A percentile compares a stretch with the other conserved stretches of the same genome.
phyloP scores from a whole-genome alignment of 2,113 vertebrate species.

The Hoplias malabaricus region DNA sequence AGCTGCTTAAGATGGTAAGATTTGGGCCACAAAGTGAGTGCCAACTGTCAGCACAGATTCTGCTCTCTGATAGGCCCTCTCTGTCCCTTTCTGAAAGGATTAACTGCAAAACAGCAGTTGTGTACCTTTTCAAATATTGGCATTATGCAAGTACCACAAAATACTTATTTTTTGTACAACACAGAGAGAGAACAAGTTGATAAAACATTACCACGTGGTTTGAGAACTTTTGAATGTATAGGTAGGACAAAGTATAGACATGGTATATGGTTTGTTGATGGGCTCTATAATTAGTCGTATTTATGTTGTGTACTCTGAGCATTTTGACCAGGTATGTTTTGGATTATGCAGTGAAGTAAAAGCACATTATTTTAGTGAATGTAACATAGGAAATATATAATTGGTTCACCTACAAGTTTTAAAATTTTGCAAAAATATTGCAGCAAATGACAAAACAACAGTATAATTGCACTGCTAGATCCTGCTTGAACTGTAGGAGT shows the following conservation, averaged over 20 bases:
- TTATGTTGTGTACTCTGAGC: too few relatives aligned
- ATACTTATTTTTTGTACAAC: neutral
- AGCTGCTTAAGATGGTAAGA: neutral
- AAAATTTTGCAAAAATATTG: too few relatives aligned
- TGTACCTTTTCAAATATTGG: neutral
- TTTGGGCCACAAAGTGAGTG: neutral
- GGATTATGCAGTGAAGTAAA: too few relatives aligned
- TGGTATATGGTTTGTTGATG: too few relatives aligned
- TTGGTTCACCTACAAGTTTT: too few relatives aligned
- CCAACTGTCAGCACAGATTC: neutral
- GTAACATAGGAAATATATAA: too few relatives aligned
- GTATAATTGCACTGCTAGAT: too few relatives aligned
- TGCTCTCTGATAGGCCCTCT: neutral
- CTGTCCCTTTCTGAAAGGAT: neutral
- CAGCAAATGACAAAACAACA: too few relatives aligned
- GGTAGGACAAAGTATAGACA: neutral
- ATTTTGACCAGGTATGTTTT: too few relatives aligned
- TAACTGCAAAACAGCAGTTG: neutral
- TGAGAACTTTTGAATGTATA: neutral
- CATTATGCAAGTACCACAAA: neutral
- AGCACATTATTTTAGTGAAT: too few relatives aligned
- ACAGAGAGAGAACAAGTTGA: neutral
- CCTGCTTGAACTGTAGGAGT: too few relatives aligned
- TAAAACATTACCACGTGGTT: neutral
- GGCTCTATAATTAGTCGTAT: too few relatives aligned